Base-by-base conservation (phyloP, 2,113 vertebrate genomes). In the Gobiocypris rarus region DNA sequence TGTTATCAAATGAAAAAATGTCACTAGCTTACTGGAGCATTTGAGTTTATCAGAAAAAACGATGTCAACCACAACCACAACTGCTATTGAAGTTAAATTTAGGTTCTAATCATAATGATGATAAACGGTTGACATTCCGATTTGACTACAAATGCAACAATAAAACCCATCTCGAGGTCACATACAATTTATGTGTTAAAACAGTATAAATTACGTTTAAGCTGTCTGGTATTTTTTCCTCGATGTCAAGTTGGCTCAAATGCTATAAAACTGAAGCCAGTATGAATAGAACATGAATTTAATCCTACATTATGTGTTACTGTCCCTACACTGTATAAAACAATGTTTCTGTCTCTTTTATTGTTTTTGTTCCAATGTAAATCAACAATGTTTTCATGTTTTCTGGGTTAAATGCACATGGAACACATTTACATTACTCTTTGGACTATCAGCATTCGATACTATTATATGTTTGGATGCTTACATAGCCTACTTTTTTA, bases 161-260 rank as follows among this genome's bases (percentile, higher is more conserved):
- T 31, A 75, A 75, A 54, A 31, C 48, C 28, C n/a, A 28, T 74
- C 1, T 22, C 1, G 5, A 58, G 31, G 15, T 58, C 50, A 76
- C 31, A 76, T 11, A 8, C 50, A n/a, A 17, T 50, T 75, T 54
- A 22, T 22, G 0, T 13, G 9, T 71, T 22, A 43, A 41, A 70
- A 41, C 1, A 41, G 65, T 2, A 70, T n/a, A 70, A 11, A 70
- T 14, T 13, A 3, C 14, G 11, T 24, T 3, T 19, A 45, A 71
- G 43, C 11, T 43, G 69, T 71, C 69, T 71, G 69, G 10, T 71
- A 71, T 71, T 71, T 45, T 45, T 61, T 45, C 22, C 22, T 71
- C 10, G 5, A 73, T 73, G 3, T 22, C 5, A 13, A 43, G 69
- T 24, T 71, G 22, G 38, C 22, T 24, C 4, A 38, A 43, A 71